Evolutionary conservation across 2,888 invertebrate species (phyloP).

Genomic region (Standfussiana lucernea): DNA sequence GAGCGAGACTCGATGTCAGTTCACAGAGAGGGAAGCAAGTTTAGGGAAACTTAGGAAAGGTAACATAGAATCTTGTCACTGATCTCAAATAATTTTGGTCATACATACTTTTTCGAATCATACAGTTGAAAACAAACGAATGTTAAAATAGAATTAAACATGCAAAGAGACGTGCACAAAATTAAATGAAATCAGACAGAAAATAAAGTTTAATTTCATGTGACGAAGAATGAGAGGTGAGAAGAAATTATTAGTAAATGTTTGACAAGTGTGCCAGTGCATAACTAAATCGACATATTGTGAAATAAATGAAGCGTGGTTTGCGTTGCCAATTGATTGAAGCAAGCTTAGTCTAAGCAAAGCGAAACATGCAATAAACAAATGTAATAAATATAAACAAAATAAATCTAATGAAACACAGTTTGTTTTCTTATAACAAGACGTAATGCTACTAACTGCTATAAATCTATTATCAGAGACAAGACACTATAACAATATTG

Average conservation of each 20-base stretch:
- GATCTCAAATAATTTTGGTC: slow-evolving; percentile 89
- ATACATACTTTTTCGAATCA: slow-evolving; percentile 51
- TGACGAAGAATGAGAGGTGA: slow-evolving; percentile 57
- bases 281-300: slow-evolving; percentile 54
- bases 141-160: slow-evolving; percentile 61
- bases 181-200: slow-evolving; percentile 88
- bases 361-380: slow-evolving; percentile 79
- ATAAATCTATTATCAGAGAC: slow-evolving; percentile 84
- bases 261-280: slow-evolving; percentile 57
- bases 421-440: slow-evolving; percentile 75
- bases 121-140: slow-evolving; percentile 64
- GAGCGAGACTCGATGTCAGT: slow-evolving; percentile 77
- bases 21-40: slow-evolving; percentile 74
- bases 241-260: slow-evolving; percentile 52
- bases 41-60: slow-evolving; percentile 75
- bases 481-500: slow-evolving; percentile 79
- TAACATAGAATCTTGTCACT: slow-evolving; percentile 88
- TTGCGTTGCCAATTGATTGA: slow-evolving; percentile 66
- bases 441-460: slow-evolving; percentile 80
- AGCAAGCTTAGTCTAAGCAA: slow-evolving; percentile 79
- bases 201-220: slow-evolving; percentile 63
- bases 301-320: slow-evolving; percentile 70
- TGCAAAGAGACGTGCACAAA: slow-evolving; percentile 83
- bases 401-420: slow-evolving; percentile 71
- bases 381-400: slow-evolving; percentile 70